Base-by-base conservation (phyloP, 2,797 vertebrate species). In the Bradypodion pumilum region DNA sequence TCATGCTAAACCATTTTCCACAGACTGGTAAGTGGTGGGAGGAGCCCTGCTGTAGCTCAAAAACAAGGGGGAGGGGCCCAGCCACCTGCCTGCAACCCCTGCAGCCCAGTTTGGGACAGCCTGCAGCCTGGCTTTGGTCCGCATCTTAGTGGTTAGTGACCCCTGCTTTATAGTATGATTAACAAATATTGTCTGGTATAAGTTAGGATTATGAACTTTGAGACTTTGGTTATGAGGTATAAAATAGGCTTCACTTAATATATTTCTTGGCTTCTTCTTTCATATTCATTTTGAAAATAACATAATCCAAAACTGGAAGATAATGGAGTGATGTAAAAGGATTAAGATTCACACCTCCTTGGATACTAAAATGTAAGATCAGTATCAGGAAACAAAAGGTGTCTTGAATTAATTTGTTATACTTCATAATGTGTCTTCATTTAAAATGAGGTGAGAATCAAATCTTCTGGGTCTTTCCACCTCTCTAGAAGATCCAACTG, bases 401-500 rank as follows among this genome's bases (percentile, higher is more conserved):
- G 76, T 86, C 88, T 90, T 75, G 79, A 78, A 74, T 60, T 7
- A 74, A 1, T 70, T 86, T 2, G 15, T 90, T 90, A 80, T 65
- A 35, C 40, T 80, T 52, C 85, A 86, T 80, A 85, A 56, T 69
- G 44, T n/a, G 32, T 25, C 59, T 62, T 25, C 85, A 90, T 80
- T 87, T 89, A 49, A 89, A 88, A 82, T 86, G 88, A 72, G 69
- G 68, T 66, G 74, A 72, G 83, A 91, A 87, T 40, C 7, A 19
- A 21, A 74, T 80, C 60, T 80, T 73, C 60, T 76, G 29, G 27
- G 82, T 89, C 10, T n/a, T 78, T 70, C 13, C 35, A 80, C 29
- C n/a, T 63, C 4, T 49, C 16, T 4, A 19, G 52, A 56, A 89
- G 44, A 79, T 83, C 40, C 32, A 29, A 59, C 21, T 74, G 44